These are phyloP conservation scores for Pyxicephalus adspersus DNA, from an alignment of 2,113 vertebrate species.

Conservation along the genomic window DNA sequence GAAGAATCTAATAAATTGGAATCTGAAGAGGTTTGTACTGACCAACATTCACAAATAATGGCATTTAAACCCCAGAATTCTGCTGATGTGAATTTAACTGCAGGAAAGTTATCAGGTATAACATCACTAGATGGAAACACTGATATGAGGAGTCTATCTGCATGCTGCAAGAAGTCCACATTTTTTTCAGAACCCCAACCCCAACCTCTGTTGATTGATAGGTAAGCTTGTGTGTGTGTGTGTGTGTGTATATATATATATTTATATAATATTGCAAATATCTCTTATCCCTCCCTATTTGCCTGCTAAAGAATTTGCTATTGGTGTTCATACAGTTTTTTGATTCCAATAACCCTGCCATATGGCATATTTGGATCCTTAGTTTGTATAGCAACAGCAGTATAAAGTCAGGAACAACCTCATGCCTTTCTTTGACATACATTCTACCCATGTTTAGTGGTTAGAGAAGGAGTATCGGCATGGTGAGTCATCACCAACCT, in stretches of 20 bases:
- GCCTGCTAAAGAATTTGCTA: no score
- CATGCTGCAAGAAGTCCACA: slow-evolving; percentile 4
- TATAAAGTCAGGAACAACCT: no score
- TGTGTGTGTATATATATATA: neutral
- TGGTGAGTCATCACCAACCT: neutral
- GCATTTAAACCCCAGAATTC: neutral
- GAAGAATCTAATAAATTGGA: neutral
- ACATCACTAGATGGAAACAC: neutral
- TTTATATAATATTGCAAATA: neutral
- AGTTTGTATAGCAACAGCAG: no score
- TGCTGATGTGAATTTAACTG: neutral
- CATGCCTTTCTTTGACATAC: no score
- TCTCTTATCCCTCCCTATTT: no score
- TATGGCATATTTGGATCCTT: no score
- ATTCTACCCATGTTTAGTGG: no score
- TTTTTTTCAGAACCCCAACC: slow-evolving; percentile 2
- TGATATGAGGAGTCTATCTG: neutral
- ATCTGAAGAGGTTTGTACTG: neutral
- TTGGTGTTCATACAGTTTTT: no score
- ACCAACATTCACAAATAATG: neutral
- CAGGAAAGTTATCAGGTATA: neutral
- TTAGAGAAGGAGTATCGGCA: no score
- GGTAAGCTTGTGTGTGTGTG: slow-evolving; percentile 3
- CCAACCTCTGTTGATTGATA: neutral
- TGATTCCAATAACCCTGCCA: no score